These are phyloP conservation scores for Piscicola geometra DNA, from an alignment of 2,888 invertebrate species.

Conservation along the genomic window DNA sequence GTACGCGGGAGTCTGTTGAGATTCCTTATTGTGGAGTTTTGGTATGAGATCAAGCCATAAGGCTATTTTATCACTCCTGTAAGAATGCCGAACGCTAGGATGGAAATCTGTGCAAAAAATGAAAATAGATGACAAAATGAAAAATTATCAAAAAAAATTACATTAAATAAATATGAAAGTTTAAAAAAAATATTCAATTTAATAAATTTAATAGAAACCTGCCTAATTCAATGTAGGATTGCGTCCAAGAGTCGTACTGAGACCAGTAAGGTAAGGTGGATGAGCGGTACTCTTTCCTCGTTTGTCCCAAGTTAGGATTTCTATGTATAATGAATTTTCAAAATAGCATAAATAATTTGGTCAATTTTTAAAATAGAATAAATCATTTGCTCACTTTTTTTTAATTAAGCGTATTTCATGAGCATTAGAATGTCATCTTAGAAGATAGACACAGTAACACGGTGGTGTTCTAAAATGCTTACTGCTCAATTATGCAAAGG, in stretches of 20 bases:
- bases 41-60: slow-evolving; percentile 25
- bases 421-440: too few species aligned
- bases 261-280: slow-evolving; percentile 16
- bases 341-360: not conserved
- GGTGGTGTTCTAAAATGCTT: too few species aligned
- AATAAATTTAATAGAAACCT: not conserved
- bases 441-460: too few species aligned
- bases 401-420: too few species aligned
- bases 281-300: not conserved
- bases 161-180: too few species aligned
- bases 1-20: not conserved
- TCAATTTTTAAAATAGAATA: too few species aligned
- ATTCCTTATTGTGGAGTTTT: slow-evolving; percentile 7
- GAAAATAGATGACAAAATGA: too few species aligned
- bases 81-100: not conserved
- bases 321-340: not conserved
- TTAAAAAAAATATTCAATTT: too few species aligned
- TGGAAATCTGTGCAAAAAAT: slow-evolving; percentile 16
- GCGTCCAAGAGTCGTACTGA: slow-evolving; percentile 29
- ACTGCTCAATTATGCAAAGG: too few species aligned
- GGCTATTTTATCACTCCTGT: slow-evolving; percentile 22
- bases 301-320: slow-evolving; percentile 7
- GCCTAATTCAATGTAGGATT: slow-evolving; percentile 29
- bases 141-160: too few species aligned
- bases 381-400: too few species aligned